Percentiles rank a stretch among this genome's conserved stretches.
Evolutionary conservation across 2,113 vertebrate species (phyloP).

Genomic region (Casuarius casuarius): DNA sequence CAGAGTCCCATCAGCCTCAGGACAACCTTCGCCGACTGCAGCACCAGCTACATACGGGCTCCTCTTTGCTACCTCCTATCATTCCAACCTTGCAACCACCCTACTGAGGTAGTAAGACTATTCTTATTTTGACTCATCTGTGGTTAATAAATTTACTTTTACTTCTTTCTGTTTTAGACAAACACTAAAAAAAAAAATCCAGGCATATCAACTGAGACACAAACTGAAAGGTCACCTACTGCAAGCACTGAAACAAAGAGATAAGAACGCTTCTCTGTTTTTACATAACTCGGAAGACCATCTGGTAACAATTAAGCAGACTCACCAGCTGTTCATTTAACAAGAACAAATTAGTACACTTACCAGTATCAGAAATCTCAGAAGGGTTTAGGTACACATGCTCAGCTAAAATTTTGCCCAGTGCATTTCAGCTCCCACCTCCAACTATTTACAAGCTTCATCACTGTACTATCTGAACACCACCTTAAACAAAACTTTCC

Average conservation of each 20-base stretch:
- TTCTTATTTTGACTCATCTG: conserved; percentile 34
- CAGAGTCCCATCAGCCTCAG: not conserved
- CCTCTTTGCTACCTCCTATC: not conserved
- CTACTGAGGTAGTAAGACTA: not conserved
- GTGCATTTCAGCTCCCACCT: not conserved
- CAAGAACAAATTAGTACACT: conserved; percentile 22
- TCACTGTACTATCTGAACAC: not conserved
- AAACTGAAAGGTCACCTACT: conserved; percentile 47
- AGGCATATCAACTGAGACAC: not conserved
- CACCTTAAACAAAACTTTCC: not conserved
- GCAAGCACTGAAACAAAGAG: conserved; percentile 16
- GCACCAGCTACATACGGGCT: not conserved
- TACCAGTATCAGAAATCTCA: not conserved
- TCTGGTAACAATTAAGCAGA: conserved; percentile 45
- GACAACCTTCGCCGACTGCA: not conserved
- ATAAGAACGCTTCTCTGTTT: conserved; percentile 25
- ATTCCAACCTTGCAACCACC: not conserved
- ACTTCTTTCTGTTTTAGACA: conserved; percentile 48
- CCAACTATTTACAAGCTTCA: not conserved
- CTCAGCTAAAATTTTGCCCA: not conserved
- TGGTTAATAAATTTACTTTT: conserved; percentile 55
- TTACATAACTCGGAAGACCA: conserved; percentile 13
- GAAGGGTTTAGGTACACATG: not conserved
- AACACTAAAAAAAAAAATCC: not conserved
- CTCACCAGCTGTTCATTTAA: not conserved